Conservation (phyloP, 2,888 invertebrate species). For the Apeira syringaria region DNA sequence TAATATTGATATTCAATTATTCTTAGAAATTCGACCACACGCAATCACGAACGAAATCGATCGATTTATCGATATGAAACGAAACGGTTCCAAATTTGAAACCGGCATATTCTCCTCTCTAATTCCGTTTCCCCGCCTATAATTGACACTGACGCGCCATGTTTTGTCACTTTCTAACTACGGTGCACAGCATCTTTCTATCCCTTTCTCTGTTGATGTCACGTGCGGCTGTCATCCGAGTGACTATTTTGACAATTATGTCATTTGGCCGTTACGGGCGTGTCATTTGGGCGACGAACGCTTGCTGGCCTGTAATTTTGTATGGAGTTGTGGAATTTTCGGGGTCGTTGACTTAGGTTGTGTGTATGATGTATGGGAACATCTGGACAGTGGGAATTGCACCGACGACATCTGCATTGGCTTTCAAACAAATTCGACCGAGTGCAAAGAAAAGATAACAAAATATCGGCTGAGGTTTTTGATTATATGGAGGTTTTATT, state of each 20-base stretch:
- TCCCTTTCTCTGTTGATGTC: slow-evolving; percentile 64
- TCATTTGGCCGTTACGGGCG: slow-evolving; percentile 80
- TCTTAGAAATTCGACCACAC: slow-evolving; percentile 80
- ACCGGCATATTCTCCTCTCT: slow-evolving; percentile 73
- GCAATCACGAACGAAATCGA: slow-evolving; percentile 73
- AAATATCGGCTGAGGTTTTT: too few species aligned
- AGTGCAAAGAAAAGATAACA: too few species aligned
- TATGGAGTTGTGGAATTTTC: slow-evolving; percentile 72
- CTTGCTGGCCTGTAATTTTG: slow-evolving; percentile 77
- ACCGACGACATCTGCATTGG: slow-evolving; percentile 3
- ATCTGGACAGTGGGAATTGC: slow-evolving; percentile 58
- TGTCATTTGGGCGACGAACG: slow-evolving; percentile 81
- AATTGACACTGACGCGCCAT: slow-evolving; percentile 79
- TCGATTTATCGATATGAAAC: slow-evolving; percentile 81
- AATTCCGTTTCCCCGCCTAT: slow-evolving; percentile 82
- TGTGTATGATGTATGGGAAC: slow-evolving; percentile 71
- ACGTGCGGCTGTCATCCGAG: slow-evolving; percentile 78
- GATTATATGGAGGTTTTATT: too few species aligned
- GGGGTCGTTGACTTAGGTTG: slow-evolving; percentile 68
- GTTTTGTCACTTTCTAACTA: slow-evolving; percentile 47
- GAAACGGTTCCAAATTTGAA: slow-evolving; percentile 81
- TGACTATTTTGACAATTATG: slow-evolving; percentile 84
- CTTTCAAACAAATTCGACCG: slow-evolving; percentile 9
- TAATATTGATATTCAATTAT: slow-evolving; percentile 79
- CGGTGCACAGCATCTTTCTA: slow-evolving; percentile 25